These are phyloP conservation scores for Taeniopygia guttata DNA, from an alignment of 2,797 vertebrate genomes.

Conservation along the genomic window DNA sequence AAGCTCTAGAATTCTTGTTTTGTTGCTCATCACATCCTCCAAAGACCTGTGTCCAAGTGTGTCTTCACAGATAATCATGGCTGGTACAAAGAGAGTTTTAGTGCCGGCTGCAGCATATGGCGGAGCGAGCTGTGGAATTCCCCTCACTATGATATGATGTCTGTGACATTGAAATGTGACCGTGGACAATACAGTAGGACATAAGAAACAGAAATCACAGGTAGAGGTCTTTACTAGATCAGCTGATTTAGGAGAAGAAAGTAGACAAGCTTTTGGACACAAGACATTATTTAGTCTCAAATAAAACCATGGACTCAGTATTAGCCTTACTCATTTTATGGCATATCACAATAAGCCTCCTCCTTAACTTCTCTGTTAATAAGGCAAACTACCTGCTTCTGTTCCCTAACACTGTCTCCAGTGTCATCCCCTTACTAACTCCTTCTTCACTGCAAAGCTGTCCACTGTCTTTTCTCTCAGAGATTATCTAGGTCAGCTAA, in stretches of 20 bases:
- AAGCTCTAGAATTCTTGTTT: background rate
- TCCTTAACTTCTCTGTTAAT: background rate
- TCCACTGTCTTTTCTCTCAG: background rate
- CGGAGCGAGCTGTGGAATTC: background rate
- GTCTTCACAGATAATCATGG: background rate
- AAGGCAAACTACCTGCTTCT: background rate
- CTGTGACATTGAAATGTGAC: background rate
- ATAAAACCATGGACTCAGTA: background rate
- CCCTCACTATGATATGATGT: background rate
- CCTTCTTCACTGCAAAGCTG: background rate
- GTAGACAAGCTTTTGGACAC: background rate
- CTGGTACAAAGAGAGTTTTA: background rate
- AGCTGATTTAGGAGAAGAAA: background rate
- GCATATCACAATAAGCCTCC: background rate
- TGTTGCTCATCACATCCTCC: background rate
- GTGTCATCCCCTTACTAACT: background rate
- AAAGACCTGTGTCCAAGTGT: background rate
- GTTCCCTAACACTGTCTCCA: background rate
- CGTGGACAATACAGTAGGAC: background rate
- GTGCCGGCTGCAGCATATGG: accelerated
- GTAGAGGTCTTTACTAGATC: background rate
- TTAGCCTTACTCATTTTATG: background rate
- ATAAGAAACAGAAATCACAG: background rate
- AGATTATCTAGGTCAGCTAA: background rate
- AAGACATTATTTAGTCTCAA: background rate